Percentiles rank a stretch among this genome's conserved stretches.
Conservation (phyloP, 2,888 invertebrate genomes). For the Melinopterus prodromus region DNA sequence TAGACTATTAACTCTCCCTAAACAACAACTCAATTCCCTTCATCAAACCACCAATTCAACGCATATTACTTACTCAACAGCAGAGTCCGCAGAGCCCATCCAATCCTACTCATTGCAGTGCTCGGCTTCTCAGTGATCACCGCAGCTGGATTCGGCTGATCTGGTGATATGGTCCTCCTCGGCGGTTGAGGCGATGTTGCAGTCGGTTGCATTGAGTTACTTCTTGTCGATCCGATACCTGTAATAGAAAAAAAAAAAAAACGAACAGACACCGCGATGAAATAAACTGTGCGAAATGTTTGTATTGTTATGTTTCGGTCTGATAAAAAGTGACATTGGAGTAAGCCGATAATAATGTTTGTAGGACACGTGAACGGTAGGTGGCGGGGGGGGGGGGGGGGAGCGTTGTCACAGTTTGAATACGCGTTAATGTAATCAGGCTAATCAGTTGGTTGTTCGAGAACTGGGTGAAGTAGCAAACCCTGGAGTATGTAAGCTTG, state of each 20-base stretch:
- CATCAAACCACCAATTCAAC: not conserved
- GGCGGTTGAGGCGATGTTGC: conserved; percentile 64
- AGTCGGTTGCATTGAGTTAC: conserved; percentile 58
- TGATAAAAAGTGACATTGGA: conserved; percentile 5
- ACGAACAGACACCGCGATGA: not conserved
- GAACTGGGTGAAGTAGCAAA: too few species aligned
- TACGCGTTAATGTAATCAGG: not conserved
- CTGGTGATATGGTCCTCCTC: conserved; percentile 68
- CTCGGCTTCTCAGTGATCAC: conserved; percentile 75
- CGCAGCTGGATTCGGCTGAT: conserved; percentile 72
- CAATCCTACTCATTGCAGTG: conserved; percentile 72
- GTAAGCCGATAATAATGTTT: not conserved
- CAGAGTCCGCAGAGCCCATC: conserved; percentile 74
- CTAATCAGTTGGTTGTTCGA: not conserved
- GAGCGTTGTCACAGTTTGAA: not conserved
- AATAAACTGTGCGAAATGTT: not conserved
- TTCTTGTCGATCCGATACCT: conserved; percentile 65
- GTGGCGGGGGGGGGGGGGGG: too few species aligned
- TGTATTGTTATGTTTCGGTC: not conserved
- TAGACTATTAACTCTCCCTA: not conserved
- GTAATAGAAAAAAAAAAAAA: conserved; percentile 27
- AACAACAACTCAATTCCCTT: too few species aligned
- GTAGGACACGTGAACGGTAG: not conserved
- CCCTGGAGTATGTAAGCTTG: too few species aligned
- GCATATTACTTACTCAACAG: conserved; percentile 64